Evolutionary conservation across 2,113 vertebrate genomes (phyloP).

Genomic region (Triplophysa dalaica): DNA sequence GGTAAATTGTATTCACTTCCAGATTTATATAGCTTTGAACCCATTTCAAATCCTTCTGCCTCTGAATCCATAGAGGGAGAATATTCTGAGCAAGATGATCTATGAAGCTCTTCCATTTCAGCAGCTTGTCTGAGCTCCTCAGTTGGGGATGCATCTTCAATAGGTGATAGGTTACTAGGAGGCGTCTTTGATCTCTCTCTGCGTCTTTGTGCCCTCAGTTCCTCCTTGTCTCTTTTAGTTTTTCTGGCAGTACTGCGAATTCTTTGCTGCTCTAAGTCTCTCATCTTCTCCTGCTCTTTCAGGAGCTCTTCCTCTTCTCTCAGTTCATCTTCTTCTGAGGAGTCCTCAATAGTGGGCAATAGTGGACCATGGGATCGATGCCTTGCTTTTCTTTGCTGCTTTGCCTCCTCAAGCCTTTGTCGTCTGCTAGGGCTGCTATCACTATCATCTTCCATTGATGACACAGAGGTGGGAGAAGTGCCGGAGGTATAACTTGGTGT

Average conservation of each 20-base stretch:
- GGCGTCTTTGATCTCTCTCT: slow-evolving; percentile 97
- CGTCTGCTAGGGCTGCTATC: slow-evolving; percentile 97
- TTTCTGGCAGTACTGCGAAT: slow-evolving; percentile 95
- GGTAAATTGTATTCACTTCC: slow-evolving; percentile 96
- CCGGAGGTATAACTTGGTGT: slow-evolving; percentile 96
- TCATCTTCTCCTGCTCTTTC: slow-evolving; percentile 96
- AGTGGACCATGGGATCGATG: slow-evolving; percentile 94
- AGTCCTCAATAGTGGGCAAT: slow-evolving; percentile 96
- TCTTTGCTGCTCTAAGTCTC: slow-evolving; percentile 95
- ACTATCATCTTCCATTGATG: slow-evolving; percentile 96
- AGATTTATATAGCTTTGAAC: slow-evolving; percentile 90
- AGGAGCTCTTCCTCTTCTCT: slow-evolving; percentile 96
- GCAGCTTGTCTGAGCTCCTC: slow-evolving; percentile 95
- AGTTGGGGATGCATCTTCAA: slow-evolving; percentile 95
- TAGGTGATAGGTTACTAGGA: slow-evolving; percentile 96
- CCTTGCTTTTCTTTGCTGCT: slow-evolving; percentile 95
- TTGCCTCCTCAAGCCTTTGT: slow-evolving; percentile 92
- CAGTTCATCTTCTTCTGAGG: slow-evolving; percentile 95
- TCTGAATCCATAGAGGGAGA: slow-evolving; percentile 97
- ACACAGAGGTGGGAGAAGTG: slow-evolving; percentile 95
- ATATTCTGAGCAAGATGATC: slow-evolving; percentile 96
- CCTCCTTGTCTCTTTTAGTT: slow-evolving; percentile 96
- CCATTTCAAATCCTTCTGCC: slow-evolving; percentile 87
- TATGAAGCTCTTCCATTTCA: slow-evolving; percentile 97
- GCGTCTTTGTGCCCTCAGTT: slow-evolving; percentile 92